Conservation (phyloP, 2,797 vertebrate genomes). For the Amazona finschi region DNA sequence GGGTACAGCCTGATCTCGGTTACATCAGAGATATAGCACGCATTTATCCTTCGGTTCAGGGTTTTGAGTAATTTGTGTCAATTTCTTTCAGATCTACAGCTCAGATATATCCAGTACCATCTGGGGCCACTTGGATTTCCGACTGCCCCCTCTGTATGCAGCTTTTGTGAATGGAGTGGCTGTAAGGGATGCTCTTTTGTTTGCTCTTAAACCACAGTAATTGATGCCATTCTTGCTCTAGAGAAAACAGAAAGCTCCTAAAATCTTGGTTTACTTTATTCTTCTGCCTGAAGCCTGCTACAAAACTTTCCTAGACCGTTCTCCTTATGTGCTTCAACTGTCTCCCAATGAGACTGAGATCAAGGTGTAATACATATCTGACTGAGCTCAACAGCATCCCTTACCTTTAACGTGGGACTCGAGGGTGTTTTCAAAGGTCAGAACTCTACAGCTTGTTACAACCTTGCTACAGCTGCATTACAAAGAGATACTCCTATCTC, state of each 20-base stretch:
- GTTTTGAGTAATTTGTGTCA: background rate
- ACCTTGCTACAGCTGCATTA: background rate
- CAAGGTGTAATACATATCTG: background rate
- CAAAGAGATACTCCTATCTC: background rate
- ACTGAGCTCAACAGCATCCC: background rate
- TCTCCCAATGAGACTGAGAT: background rate
- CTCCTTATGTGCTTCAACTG: background rate
- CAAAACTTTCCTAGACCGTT: background rate
- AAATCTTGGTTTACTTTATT: background rate
- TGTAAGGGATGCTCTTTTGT: constrained; percentile 76
- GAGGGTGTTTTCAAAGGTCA: background rate
- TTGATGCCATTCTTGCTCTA: background rate
- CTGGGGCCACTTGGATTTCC: constrained; percentile 83
- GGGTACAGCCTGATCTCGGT: background rate
- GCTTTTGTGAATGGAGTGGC: constrained; percentile 93
- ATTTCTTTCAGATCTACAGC: constrained; percentile 79
- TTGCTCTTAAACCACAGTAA: constrained; percentile 18
- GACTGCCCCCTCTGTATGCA: constrained; percentile 83
- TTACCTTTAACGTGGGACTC: background rate
- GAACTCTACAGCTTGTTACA: background rate
- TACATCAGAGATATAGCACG: rapidly evolving
- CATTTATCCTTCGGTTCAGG: background rate
- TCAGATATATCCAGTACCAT: constrained; percentile 81
- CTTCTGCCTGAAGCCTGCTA: background rate
- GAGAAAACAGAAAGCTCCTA: background rate